Percentiles rank a stretch among this genome's conserved stretches.
phyloP scores from a whole-genome alignment of 2,888 invertebrate genomes.

The Coecobrya sp. region DNA sequence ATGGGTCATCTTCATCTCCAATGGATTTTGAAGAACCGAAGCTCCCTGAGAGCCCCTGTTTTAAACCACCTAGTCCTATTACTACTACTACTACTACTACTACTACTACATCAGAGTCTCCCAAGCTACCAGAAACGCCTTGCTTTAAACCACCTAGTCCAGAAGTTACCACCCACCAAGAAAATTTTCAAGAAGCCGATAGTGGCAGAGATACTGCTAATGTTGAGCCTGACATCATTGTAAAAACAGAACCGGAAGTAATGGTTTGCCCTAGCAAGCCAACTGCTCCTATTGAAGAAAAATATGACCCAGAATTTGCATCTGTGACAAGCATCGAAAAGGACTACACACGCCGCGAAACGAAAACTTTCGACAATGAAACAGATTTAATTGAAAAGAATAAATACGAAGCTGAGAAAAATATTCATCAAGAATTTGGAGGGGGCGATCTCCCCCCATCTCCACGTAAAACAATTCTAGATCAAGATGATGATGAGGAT shows the following conservation, averaged over 20 bases:
- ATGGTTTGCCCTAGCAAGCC: constrained; percentile 63
- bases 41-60: constrained; percentile 65
- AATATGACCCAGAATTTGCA: background rate
- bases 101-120: constrained; percentile 43
- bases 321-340: constrained; percentile 6
- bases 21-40: constrained; percentile 66
- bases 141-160: constrained; percentile 79
- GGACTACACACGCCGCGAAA: constrained; percentile 82
- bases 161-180: constrained; percentile 33
- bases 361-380: constrained; percentile 78
- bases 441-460: constrained; percentile 65
- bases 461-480: background rate
- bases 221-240: constrained; percentile 21
- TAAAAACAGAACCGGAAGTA: constrained; percentile 65
- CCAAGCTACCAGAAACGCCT: constrained; percentile 75
- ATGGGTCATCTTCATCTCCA: constrained; percentile 23
- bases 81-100: constrained; percentile 50
- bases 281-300: background rate
- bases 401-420: constrained; percentile 40
- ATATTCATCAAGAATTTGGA: constrained; percentile 51
- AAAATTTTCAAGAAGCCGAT: background rate
- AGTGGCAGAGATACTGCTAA: too few species aligned
- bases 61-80: constrained; percentile 69
- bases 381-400: constrained; percentile 58
- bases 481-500: constrained; percentile 49